A percentile compares a stretch with the other conserved stretches of the same genome.
Evolutionary conservation across 2,888 invertebrate species (phyloP).

Genomic region (Drosophila sordidapex): DNA sequence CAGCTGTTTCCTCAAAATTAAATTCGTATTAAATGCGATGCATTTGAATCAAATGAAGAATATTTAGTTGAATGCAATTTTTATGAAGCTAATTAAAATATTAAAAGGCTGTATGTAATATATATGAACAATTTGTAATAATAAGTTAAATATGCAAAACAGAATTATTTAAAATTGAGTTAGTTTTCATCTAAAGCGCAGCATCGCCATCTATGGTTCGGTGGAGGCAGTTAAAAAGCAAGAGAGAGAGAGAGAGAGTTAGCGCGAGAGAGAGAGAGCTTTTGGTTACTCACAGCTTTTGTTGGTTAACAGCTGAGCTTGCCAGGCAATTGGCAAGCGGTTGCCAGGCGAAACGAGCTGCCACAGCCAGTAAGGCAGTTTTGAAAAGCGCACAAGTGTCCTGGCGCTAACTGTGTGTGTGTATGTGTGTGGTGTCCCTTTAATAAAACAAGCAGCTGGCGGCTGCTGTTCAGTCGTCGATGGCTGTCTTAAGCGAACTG

Average conservation of each 20-base stretch:
- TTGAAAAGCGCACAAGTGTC: conserved; percentile 73
- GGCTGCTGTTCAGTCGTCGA: conserved; percentile 75
- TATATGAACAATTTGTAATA: background rate
- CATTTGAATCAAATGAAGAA: background rate
- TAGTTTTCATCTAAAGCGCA: conserved; percentile 1
- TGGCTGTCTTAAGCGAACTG: conserved; percentile 77
- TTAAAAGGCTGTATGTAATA: too few relatives aligned
- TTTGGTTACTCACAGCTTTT: conserved; percentile 48
- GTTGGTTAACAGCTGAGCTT: conserved; percentile 49
- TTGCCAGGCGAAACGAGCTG: conserved; percentile 50
- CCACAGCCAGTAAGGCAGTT: conserved; percentile 25
- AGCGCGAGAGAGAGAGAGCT: conserved; percentile 39
- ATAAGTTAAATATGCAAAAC: background rate
- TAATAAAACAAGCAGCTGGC: conserved; percentile 64
- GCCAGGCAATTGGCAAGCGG: conserved; percentile 59
- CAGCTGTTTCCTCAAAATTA: background rate
- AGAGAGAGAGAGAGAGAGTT: conserved; percentile 6
- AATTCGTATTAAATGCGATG: background rate
- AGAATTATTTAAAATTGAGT: background rate
- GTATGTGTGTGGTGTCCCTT: conserved; percentile 44
- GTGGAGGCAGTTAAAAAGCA: background rate
- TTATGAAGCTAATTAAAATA: background rate
- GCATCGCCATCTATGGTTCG: conserved; percentile 54
- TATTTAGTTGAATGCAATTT: background rate
- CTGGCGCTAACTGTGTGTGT: conserved; percentile 47